Conservation (phyloP, 2,797 vertebrate genomes). For the Clamator glandarius region DNA sequence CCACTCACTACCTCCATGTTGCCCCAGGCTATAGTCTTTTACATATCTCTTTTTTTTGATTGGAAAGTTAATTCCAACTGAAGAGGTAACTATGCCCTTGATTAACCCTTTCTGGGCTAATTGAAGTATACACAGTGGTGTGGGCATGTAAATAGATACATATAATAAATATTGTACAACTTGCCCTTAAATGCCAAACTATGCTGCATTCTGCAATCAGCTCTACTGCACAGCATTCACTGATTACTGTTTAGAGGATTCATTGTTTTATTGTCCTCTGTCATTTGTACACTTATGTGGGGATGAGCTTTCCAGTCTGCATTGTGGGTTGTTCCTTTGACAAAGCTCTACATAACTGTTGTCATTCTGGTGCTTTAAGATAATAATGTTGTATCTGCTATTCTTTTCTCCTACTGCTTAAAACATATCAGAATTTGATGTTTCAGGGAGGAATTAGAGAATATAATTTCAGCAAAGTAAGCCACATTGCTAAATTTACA, state of each 20-base stretch:
- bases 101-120: constrained; percentile 14
- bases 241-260: neutral
- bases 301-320: neutral
- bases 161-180: neutral
- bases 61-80: neutral
- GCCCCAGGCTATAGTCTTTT: neutral
- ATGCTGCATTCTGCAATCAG: neutral
- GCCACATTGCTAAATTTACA: neutral
- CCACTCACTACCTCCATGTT: neutral
- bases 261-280: neutral
- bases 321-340: neutral
- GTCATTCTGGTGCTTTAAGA: neutral
- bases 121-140: neutral
- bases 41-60: neutral
- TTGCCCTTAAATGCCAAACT: neutral
- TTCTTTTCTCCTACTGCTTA: neutral
- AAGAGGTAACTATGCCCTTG: neutral
- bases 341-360: neutral
- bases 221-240: neutral
- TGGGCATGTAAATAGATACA: neutral
- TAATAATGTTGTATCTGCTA: neutral
- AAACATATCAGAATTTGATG: neutral
- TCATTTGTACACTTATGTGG: neutral
- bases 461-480: neutral
- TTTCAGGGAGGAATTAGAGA: neutral